phyloP scores from a whole-genome alignment of 1,140 invertebrate species.

The Argopecten irradians region DNA sequence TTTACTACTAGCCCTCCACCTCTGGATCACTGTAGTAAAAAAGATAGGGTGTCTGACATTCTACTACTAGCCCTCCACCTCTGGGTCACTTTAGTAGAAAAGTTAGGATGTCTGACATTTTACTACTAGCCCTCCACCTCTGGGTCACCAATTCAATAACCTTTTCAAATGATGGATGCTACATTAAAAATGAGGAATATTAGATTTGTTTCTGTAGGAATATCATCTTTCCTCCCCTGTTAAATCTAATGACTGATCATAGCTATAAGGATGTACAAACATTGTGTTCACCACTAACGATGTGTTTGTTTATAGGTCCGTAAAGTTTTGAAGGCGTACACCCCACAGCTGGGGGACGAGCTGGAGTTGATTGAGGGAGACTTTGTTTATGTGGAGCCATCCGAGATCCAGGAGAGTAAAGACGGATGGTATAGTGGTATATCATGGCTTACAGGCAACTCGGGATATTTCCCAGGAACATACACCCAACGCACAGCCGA shows the following conservation, averaged over 20 bases:
- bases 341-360: conserved; percentile 88
- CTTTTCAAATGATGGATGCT: too few relatives aligned
- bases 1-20: too few relatives aligned
- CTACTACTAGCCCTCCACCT: too few relatives aligned
- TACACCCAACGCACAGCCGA: conserved; percentile 90
- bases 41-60: too few relatives aligned
- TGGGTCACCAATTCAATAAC: too few relatives aligned
- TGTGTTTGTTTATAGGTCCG: conserved; percentile 81
- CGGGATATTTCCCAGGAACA: conserved; percentile 87
- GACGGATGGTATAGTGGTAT: conserved; percentile 93
- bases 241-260: neutral
- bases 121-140: too few relatives aligned
- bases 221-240: neutral
- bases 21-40: too few relatives aligned
- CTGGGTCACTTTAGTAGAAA: too few relatives aligned
- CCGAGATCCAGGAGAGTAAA: conserved; percentile 83
- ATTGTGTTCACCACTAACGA: neutral
- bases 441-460: conserved; percentile 89
- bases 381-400: conserved; percentile 88
- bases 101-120: too few relatives aligned
- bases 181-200: too few relatives aligned
- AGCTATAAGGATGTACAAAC: too few relatives aligned
- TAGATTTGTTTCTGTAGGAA: too few relatives aligned
- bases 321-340: conserved; percentile 88
- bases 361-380: conserved; percentile 90